Evolutionary conservation across 2,888 invertebrate species (phyloP), one percentile per base, ranked within the genome.

Genomic region (Salpingus planirostris): DNA sequence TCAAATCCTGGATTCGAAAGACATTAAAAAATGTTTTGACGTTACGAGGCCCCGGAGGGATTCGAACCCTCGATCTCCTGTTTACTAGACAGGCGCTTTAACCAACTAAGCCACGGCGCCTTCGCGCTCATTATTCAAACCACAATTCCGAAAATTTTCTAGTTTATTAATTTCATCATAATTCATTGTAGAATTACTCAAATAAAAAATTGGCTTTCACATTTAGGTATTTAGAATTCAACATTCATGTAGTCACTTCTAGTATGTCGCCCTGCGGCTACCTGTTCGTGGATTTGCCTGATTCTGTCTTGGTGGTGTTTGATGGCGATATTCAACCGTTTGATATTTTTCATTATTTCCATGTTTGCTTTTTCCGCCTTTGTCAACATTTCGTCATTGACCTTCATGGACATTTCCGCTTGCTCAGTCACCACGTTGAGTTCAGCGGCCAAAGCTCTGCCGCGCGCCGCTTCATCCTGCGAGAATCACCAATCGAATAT

Each of bases 91-190:
- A 74, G 73, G 74, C 74, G 74, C 74, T 74, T 73, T 74, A 74
- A 80, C 80, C 80, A 81, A 81, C 81, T 81, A 80, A 80, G 80
- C 78, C 78, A 78, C 71, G 70, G 70, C 71, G 74, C 79, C 80
- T 18, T 18, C 18, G 18, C n/a, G n/a, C n/a, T n/a, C n/a, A n/a
- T n/a, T n/a, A n/a, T n/a, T n/a, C n/a, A n/a, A n/a, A n/a, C n/a
- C n/a, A n/a, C n/a, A n/a, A n/a, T n/a, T n/a, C n/a, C n/a, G n/a
- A n/a, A n/a, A n/a, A n/a, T n/a, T n/a, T n/a, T n/a, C n/a, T n/a
- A n/a, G n/a, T n/a, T n/a, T n/a, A n/a, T n/a, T n/a, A n/a, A n/a
- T n/a, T n/a, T n/a, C n/a, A n/a, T n/a, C n/a, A n/a, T n/a, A n/a
- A n/a, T n/a, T n/a, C n/a, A n/a, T n/a, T n/a, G n/a, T n/a, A n/a